Conservation (phyloP, 1,140 invertebrate genomes). For the Cydia amplana region DNA sequence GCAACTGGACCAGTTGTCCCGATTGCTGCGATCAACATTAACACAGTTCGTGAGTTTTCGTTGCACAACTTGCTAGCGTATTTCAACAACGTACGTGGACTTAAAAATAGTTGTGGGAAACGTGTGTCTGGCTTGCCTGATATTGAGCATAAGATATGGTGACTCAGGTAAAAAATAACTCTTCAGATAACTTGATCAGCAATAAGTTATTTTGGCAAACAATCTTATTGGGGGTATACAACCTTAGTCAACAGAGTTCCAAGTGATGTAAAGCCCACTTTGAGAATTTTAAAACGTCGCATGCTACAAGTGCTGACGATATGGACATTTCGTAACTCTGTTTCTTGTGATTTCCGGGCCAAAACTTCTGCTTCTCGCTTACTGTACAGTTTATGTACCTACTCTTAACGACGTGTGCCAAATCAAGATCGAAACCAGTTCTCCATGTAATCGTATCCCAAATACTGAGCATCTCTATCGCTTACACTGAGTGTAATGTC, state of each 20-base stretch:
- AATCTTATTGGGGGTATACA: no score
- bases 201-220: no score
- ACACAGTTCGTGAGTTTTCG: slow-evolving; percentile 24
- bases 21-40: slow-evolving; percentile 21
- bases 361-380: background rate
- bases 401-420: background rate
- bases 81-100: slow-evolving; percentile 27
- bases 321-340: background rate
- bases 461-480: background rate
- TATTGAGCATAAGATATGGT: background rate
- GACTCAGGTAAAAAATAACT: background rate
- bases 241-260: no score
- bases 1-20: slow-evolving; percentile 1
- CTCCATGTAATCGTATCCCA: background rate
- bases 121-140: background rate
- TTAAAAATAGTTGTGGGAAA: slow-evolving; percentile 16
- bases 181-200: background rate
- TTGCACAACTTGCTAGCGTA: slow-evolving; percentile 14
- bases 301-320: background rate
- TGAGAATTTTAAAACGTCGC: no score
- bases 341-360: background rate
- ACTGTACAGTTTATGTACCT: background rate
- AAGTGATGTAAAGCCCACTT: no score
- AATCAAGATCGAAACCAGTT: background rate
- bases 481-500: background rate